Conservation (phyloP, 1,140 invertebrate genomes). For the Ganaspis sp. region DNA sequence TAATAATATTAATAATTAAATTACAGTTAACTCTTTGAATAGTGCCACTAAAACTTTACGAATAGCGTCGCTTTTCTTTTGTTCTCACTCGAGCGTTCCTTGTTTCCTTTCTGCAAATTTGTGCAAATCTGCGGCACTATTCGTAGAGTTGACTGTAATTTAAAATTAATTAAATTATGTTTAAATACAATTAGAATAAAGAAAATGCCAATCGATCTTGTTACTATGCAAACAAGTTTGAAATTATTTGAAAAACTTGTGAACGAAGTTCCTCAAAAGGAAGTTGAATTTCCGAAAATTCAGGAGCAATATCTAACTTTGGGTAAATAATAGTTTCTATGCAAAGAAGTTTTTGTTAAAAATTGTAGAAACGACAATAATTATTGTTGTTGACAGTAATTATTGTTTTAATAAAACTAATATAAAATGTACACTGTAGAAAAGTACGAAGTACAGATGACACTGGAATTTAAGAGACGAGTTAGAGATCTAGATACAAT, state of each 20-base stretch:
- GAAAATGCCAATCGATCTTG: constrained; percentile 79
- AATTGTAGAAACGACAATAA: no score
- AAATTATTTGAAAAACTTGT: constrained; percentile 81
- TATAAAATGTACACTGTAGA: constrained; percentile 61
- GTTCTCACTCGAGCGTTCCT: no score
- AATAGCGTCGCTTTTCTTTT: no score
- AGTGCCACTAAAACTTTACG: no score
- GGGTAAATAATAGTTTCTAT: constrained; percentile 74
- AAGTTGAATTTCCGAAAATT: constrained; percentile 83
- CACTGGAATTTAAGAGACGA: constrained; percentile 77
- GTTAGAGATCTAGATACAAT: constrained; percentile 79
- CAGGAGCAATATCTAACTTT: constrained; percentile 84
- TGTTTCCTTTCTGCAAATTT: no score
- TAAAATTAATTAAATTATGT: no score
- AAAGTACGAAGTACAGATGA: constrained; percentile 81
- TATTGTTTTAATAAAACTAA: not conserved
- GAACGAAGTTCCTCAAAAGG: constrained; percentile 78
- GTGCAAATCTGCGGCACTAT: no score
- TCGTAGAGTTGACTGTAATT: no score
- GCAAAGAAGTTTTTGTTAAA: no score
- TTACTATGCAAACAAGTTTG: constrained; percentile 79
- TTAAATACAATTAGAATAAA: constrained; percentile 68
- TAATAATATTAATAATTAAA: not conserved
- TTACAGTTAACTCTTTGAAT: no score
- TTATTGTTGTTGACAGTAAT: not conserved